These are phyloP conservation scores for Balaeniceps rex DNA, from an alignment of 2,113 vertebrate genomes.

Conservation along the genomic window DNA sequence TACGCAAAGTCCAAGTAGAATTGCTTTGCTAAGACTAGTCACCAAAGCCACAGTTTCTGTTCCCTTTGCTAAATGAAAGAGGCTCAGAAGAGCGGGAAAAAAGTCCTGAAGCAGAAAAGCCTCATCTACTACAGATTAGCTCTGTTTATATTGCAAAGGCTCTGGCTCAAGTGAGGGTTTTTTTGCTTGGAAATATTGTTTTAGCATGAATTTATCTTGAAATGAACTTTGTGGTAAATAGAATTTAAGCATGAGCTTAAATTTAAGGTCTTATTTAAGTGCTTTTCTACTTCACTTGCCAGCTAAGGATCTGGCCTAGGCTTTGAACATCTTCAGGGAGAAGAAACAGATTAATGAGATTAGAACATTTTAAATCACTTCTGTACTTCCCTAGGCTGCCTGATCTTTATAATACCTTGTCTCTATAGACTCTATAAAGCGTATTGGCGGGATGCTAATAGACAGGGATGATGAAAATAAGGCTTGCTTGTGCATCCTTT, in stretches of 20 bases:
- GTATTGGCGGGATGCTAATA: not conserved
- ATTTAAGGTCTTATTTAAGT: slow-evolving; percentile 56
- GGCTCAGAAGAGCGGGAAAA: not conserved
- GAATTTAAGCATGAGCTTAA: slow-evolving; percentile 18
- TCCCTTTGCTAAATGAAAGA: not conserved
- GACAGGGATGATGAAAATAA: not conserved
- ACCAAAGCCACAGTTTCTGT: not conserved
- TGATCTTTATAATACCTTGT: not conserved
- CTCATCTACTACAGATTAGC: slow-evolving; percentile 7
- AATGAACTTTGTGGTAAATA: slow-evolving; percentile 26
- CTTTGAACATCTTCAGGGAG: slow-evolving; percentile 15
- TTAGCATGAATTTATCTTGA: slow-evolving; percentile 26
- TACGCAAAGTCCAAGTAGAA: not conserved
- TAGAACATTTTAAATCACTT: slow-evolving; percentile 28
- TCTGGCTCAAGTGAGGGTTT: not conserved
- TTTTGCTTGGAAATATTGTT: slow-evolving; percentile 6
- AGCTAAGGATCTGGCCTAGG: slow-evolving; percentile 19
- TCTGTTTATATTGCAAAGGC: slow-evolving; percentile 38
- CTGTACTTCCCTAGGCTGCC: not conserved
- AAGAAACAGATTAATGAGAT: slow-evolving; percentile 41
- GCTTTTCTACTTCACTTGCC: slow-evolving; percentile 15
- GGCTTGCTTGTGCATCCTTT: not conserved
- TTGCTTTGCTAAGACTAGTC: not conserved
- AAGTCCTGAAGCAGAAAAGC: slow-evolving; percentile 12
- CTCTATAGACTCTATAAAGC: not conserved